Conservation (phyloP, 2,797 vertebrate species). For the Okamejei kenojei region DNA sequence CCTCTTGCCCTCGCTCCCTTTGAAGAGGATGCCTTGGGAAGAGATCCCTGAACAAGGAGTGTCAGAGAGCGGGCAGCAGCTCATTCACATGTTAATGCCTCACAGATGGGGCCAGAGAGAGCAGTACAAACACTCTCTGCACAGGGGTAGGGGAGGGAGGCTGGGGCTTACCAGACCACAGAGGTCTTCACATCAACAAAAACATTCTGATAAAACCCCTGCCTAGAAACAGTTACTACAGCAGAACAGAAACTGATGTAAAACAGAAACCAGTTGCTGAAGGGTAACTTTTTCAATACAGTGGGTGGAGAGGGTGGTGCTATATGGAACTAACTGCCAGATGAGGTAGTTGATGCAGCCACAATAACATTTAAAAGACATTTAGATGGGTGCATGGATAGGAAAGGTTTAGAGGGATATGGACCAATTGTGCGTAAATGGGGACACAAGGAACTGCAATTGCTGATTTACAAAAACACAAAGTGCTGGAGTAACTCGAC, state of each 20-base stretch:
- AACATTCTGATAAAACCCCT: neutral
- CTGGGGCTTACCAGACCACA: neutral
- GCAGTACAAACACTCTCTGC: neutral
- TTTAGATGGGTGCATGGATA: no score
- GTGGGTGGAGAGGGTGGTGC: no score
- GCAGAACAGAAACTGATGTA: neutral
- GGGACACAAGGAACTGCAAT: no score
- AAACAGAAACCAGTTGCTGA: no score
- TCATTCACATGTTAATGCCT: conserved; percentile 29
- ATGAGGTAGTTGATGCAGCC: no score
- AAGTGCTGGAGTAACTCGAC: no score
- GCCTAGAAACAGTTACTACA: neutral
- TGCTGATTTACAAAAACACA: no score
- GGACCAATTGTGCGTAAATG: no score
- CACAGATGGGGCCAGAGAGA: neutral
- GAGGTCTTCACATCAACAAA: neutral
- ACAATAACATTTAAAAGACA: no score
- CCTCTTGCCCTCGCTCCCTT: neutral
- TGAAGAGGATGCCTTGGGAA: neutral
- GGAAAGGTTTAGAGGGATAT: no score
- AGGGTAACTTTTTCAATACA: no score
- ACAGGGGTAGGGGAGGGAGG: neutral
- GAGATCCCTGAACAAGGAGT: neutral
- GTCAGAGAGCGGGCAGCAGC: neutral
- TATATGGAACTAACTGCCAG: no score